Evolutionary conservation across 2,888 invertebrate species (phyloP).

Genomic region (Lycia hirtaria): DNA sequence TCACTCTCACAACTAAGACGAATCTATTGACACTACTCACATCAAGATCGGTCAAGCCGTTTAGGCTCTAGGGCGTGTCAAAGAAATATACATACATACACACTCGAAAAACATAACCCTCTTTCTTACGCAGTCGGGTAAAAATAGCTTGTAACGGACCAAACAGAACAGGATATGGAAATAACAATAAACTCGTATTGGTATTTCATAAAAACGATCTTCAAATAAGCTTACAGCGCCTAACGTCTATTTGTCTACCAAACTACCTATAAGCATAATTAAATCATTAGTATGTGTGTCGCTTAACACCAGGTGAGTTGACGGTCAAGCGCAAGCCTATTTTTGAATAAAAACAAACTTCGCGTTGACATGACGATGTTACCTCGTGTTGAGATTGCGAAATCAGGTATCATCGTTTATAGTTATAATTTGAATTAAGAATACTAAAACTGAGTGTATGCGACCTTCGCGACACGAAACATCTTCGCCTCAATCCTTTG

Average conservation of each 20-base stretch:
- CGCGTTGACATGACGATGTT: conserved; percentile 5
- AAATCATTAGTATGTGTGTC: conserved; percentile 27
- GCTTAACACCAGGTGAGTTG: too few species aligned
- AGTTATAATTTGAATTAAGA: neutral
- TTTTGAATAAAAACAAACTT: too few species aligned
- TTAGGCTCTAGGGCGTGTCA: too few species aligned
- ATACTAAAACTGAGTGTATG: neutral
- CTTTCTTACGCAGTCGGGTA: too few species aligned
- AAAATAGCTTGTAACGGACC: too few species aligned
- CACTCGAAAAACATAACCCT: too few species aligned
- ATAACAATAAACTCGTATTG: conserved; percentile 1
- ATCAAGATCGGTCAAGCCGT: too few species aligned
- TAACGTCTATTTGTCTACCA: conserved; percentile 11
- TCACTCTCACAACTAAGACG: too few species aligned
- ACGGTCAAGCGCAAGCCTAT: too few species aligned
- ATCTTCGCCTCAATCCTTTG: conserved; percentile 1
- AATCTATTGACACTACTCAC: too few species aligned
- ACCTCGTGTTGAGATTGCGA: conserved; percentile 1
- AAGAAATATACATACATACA: too few species aligned
- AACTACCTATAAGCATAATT: conserved; percentile 17
- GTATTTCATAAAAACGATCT: conserved; percentile 3
- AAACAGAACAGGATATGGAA: neutral
- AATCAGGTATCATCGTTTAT: neutral
- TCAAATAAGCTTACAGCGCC: conserved; percentile 6
- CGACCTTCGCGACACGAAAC: conserved; percentile 4